Evolutionary conservation across 2,113 vertebrate species (phyloP).

Genomic region (Proteles cristata): DNA sequence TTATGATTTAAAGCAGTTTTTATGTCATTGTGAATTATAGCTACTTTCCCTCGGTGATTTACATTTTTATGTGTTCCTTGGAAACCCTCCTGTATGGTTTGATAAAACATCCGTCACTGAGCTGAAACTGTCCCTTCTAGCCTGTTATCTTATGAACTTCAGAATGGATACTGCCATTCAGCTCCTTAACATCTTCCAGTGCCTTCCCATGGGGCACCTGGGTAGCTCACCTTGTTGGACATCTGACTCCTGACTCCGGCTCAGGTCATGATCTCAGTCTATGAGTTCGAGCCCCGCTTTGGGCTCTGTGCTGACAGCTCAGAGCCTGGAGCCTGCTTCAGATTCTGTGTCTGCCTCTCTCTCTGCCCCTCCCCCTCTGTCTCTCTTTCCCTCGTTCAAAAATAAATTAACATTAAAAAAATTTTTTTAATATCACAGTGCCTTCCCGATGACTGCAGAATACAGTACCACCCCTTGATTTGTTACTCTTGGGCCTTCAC

Average conservation of each 20-base stretch:
- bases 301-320: too few species aligned
- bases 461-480: background rate
- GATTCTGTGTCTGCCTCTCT: too few species aligned
- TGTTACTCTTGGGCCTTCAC: background rate
- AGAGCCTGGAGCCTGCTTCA: too few species aligned
- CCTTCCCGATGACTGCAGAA: background rate
- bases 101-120: background rate
- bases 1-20: constrained; percentile 53
- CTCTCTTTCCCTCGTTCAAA: too few species aligned
- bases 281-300: too few species aligned
- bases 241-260: too few species aligned
- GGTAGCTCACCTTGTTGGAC: too few species aligned
- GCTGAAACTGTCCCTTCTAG: background rate
- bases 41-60: background rate
- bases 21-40: background rate
- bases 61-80: background rate
- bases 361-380: too few species aligned
- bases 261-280: too few species aligned
- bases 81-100: background rate
- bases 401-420: too few species aligned
- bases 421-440: accelerated
- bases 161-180: background rate
- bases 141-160: background rate
- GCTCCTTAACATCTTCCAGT: accelerated
- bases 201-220: background rate